Evolutionary conservation across 2,797 vertebrate species (phyloP), one percentile per base, ranked within the genome.

Genomic region (Crypturellus tataupa): DNA sequence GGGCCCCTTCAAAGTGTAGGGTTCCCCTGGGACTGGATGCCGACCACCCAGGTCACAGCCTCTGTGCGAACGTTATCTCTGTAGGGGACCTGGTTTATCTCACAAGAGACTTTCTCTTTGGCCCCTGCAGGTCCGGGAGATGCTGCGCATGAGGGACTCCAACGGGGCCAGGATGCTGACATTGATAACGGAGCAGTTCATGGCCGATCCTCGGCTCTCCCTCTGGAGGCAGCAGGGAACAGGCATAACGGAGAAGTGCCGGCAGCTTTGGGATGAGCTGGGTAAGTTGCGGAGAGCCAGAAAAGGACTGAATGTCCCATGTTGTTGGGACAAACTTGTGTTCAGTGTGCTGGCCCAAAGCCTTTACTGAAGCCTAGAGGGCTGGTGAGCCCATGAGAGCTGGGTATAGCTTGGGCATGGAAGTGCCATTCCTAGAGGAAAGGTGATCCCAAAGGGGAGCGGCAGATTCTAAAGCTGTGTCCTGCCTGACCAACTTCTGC

Each of bases 191-290:
- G 99, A 99, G 80, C 99, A 99, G 97, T 99, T 99, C 86, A 99
- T 99, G 99, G 99, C 99, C 0, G 99, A 99, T 92, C 99, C 99
- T 23, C 99, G 99, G 24, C 98, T 99, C 93, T 98, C 99, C 31
- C 98, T 99, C 83, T 99, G 99, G 99, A 98, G 99, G 94, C 99
- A 99, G 94, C 99, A 99, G 97, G 99, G 99, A 76, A 99, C 99
- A 0, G 99, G 99, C 97, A 99, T 99, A 98, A 99, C 99, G 0
- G 99, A 99, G 97, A 99, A 99, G 96, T 99, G 99, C 93, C 97
- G 99, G 90, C 99, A 99, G 97, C 99, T 99, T 62, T 99, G 99
- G 99, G 99, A 99, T 76, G 99, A 99, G 88, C 97, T 99, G 68
- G 99, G 99, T 99, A 98, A 99, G 96, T n/a, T 67, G 75, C 62